Conservation (phyloP, 2,113 vertebrate species). For the Sinocyclocheilus rhinocerous region DNA sequence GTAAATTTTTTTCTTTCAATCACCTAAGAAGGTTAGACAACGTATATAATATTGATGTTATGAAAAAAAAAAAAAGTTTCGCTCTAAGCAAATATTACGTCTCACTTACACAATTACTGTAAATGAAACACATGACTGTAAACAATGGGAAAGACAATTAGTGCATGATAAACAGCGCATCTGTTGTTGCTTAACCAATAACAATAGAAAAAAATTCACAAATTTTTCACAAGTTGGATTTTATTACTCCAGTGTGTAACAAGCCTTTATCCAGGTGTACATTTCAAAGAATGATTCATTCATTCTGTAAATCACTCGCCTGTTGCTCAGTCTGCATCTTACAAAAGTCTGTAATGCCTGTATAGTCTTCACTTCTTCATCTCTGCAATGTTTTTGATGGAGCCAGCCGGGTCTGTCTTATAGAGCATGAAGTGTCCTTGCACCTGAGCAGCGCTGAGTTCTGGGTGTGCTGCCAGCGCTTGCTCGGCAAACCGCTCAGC, state of each 20-base stretch:
- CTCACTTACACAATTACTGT: neutral
- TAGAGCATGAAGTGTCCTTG: slow-evolving; percentile 95
- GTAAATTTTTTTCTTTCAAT: neutral
- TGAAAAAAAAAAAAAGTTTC: neutral
- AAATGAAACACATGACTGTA: neutral
- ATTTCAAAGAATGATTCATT: neutral
- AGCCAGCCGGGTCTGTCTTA: slow-evolving; percentile 84
- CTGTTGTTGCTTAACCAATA: neutral
- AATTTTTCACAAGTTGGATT: neutral
- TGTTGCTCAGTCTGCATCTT: neutral
- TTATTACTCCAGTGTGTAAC: neutral
- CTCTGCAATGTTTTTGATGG: slow-evolving; percentile 75
- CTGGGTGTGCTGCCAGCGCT: slow-evolving; percentile 68
- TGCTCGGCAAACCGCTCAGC: slow-evolving; percentile 79
- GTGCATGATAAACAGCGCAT: no score
- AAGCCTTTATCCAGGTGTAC: neutral
- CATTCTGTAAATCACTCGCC: neutral
- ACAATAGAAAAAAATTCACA: neutral
- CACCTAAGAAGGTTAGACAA: neutral
- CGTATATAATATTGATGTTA: neutral
- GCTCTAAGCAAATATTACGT: neutral
- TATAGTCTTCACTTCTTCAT: slow-evolving; percentile 60
- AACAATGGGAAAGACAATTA: neutral
- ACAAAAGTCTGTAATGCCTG: neutral
- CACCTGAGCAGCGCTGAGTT: slow-evolving; percentile 92